Percentiles rank a stretch among this genome's conserved stretches.
These are phyloP conservation scores for Drepana falcataria DNA, from an alignment of 2,888 invertebrate genomes.

Conservation along the genomic window DNA sequence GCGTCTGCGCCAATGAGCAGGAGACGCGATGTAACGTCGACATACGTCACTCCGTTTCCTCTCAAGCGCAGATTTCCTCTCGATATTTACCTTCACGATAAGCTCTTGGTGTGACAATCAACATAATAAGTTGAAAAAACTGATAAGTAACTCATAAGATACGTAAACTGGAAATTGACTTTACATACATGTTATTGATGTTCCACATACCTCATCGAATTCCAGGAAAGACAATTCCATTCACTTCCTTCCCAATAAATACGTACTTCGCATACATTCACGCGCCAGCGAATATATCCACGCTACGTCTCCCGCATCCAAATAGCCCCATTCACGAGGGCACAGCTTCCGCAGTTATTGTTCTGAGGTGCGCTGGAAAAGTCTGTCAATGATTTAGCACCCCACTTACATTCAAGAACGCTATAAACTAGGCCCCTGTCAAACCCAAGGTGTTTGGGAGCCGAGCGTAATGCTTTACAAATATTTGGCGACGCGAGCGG, in stretches of 20 bases:
- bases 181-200: background rate
- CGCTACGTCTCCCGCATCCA: slow-evolving; percentile 14
- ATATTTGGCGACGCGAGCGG: slow-evolving; percentile 43
- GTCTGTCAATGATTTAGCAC: slow-evolving; percentile 62
- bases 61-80: too few relatives aligned
- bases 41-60: too few relatives aligned
- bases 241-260: slow-evolving; percentile 2
- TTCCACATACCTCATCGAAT: background rate
- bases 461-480: slow-evolving; percentile 60
- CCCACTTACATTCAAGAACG: slow-evolving; percentile 50
- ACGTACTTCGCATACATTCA: slow-evolving; percentile 7
- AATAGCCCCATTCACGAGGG: slow-evolving; percentile 29
- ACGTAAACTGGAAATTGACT: background rate
- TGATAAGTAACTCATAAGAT: too few relatives aligned
- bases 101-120: too few relatives aligned
- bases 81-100: too few relatives aligned
- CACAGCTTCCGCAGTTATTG: slow-evolving; percentile 12
- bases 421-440: slow-evolving; percentile 71
- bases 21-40: too few relatives aligned
- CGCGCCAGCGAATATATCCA: slow-evolving; percentile 16
- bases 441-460: slow-evolving; percentile 45
- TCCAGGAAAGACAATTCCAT: background rate
- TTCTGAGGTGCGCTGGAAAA: slow-evolving; percentile 31
- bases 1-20: too few relatives aligned
- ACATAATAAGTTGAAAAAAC: too few relatives aligned